Percentiles rank a stretch among this genome's conserved stretches.
These are phyloP conservation scores for Sesamia inferens DNA, from an alignment of 2,888 invertebrate genomes.

Conservation along the genomic window DNA sequence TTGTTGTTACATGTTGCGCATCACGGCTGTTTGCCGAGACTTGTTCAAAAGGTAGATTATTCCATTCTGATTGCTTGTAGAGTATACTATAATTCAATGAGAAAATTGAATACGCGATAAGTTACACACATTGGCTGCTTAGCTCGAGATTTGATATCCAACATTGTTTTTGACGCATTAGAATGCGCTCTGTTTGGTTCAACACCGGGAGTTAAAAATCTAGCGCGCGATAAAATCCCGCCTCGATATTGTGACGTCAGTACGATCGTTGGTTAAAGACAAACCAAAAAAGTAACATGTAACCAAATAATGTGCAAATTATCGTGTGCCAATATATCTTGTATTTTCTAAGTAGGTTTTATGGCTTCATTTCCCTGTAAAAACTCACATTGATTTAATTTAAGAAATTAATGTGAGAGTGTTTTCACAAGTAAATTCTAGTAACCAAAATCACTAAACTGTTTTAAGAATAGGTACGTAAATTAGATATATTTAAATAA, in stretches of 20 bases:
- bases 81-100: conserved; percentile 18
- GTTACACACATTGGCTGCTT: neutral
- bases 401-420: neutral
- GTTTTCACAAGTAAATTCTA: conserved; percentile 10
- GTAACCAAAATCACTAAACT: conserved; percentile 13
- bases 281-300: neutral
- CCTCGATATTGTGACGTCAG: neutral
- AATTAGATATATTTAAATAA: neutral
- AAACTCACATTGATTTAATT: neutral
- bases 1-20: neutral
- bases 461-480: neutral
- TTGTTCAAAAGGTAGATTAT: neutral
- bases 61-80: conserved; percentile 21
- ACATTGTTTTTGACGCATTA: neutral
- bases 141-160: too few species aligned
- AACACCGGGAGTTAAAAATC: neutral
- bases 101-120: conserved; percentile 20
- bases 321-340: conserved; percentile 20
- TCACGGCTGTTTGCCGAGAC: neutral
- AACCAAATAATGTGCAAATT: conserved; percentile 18
- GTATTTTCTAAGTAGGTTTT: conserved; percentile 23
- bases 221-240: neutral
- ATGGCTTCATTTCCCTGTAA: conserved; percentile 14
- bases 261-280: neutral
- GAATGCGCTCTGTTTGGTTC: neutral